phyloP scores from a whole-genome alignment of 2,888 invertebrate species.

The Harpagoxenus sublaevis region DNA sequence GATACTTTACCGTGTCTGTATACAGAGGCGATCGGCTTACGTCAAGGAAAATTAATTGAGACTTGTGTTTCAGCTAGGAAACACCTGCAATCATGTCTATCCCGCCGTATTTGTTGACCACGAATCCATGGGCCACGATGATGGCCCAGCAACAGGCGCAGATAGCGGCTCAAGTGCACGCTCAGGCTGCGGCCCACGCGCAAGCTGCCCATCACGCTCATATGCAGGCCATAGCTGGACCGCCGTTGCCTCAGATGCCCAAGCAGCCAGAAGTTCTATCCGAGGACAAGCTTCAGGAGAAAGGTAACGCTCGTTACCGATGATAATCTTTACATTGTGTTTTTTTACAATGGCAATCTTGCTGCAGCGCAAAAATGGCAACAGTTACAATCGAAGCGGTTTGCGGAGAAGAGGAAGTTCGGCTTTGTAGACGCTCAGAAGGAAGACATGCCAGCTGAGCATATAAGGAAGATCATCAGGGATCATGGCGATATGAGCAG shows the following conservation, averaged over 20 bases:
- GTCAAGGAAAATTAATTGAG: background rate
- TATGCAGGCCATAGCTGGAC: constrained; percentile 87
- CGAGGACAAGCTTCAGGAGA: constrained; percentile 98
- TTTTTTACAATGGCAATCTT: background rate
- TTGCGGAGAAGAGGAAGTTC: constrained; percentile 99
- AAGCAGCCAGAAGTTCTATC: constrained; percentile 93
- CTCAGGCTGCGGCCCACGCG: constrained; percentile 87
- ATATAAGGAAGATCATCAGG: constrained; percentile 99
- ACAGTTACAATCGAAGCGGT: constrained; percentile 99
- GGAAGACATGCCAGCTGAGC: constrained; percentile 99
- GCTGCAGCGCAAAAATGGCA: constrained; percentile 97
- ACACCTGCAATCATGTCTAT: constrained; percentile 89
- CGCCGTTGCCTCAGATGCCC: constrained; percentile 87
- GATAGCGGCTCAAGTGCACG: constrained; percentile 88
- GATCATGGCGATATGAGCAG: constrained; percentile 99
- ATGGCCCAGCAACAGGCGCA: constrained; percentile 96
- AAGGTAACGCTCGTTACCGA: constrained; percentile 88
- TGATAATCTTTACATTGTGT: background rate
- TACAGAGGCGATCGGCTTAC: background rate
- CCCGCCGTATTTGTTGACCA: constrained; percentile 92
- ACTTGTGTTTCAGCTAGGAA: background rate
- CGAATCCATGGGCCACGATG: constrained; percentile 95
- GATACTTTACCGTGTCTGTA: background rate
- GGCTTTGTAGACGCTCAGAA: constrained; percentile 99
- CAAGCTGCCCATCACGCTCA: constrained; percentile 86